phyloP scores from a whole-genome alignment of 2,888 invertebrate genomes.

The Apantesis nais region DNA sequence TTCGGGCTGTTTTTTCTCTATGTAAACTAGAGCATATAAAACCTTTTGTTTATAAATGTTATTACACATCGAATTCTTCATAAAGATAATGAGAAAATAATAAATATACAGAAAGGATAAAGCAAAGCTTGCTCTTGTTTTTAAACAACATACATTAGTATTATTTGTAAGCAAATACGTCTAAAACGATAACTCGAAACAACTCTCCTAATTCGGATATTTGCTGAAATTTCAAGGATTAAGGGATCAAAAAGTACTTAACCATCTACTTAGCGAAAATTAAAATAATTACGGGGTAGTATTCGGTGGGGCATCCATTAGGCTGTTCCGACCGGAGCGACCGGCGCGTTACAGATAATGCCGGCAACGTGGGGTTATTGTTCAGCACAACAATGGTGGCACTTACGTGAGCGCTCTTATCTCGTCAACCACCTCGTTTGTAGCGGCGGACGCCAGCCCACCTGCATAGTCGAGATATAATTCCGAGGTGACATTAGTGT shows the following conservation, averaged over 20 bases:
- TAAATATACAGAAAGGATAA: not conserved
- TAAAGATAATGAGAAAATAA: not conserved
- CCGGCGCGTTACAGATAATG: conserved; percentile 69
- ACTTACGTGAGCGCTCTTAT: conserved; percentile 72
- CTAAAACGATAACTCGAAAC: conserved; percentile 47
- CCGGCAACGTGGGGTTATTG: conserved; percentile 70
- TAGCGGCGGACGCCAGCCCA: conserved; percentile 60
- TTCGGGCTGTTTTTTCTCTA: not conserved
- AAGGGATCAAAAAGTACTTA: conserved; percentile 67
- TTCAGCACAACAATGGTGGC: conserved; percentile 71
- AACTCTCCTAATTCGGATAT: conserved; percentile 57
- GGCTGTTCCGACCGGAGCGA: conserved; percentile 59
- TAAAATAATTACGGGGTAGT: conserved; percentile 72
- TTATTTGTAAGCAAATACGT: conserved; percentile 43
- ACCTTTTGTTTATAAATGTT: not conserved
- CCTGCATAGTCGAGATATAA: conserved; percentile 66
- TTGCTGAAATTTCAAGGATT: conserved; percentile 58
- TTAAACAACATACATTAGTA: conserved; percentile 19
- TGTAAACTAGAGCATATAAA: not conserved
- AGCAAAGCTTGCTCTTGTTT: conserved; percentile 5
- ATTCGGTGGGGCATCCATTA: conserved; percentile 71
- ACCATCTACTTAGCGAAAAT: conserved; percentile 69
- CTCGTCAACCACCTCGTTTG: conserved; percentile 75
- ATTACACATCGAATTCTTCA: not conserved
- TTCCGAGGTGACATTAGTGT: conserved; percentile 51